A percentile compares a stretch with the other conserved stretches of the same genome.
phyloP scores from a whole-genome alignment of 2,113 vertebrate genomes.

The Entelurus aequoreus region DNA sequence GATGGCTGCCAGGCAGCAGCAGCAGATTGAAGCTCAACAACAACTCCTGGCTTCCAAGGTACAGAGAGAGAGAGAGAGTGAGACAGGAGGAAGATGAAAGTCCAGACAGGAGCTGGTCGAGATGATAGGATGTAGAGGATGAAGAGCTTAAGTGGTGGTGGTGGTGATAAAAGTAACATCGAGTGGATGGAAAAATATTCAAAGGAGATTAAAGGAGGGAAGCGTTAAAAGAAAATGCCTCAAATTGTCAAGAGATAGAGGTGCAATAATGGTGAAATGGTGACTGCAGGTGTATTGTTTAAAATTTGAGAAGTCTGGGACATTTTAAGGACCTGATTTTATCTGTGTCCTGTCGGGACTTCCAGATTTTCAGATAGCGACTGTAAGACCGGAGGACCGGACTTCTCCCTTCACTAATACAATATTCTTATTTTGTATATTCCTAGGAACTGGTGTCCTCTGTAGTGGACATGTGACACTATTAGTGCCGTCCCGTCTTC shows the following conservation, averaged over 20 bases:
- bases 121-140: conserved; percentile 9
- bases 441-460: too few relatives aligned
- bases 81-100: conserved; percentile 25
- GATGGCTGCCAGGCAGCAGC: conserved; percentile 94
- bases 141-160: conserved; percentile 12
- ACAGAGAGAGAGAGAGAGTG: conserved; percentile 11
- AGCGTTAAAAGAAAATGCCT: neutral
- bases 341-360: too few relatives aligned
- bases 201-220: conserved; percentile 25
- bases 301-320: too few relatives aligned
- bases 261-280: too few relatives aligned
- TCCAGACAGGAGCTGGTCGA: neutral
- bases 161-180: conserved; percentile 37
- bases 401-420: too few relatives aligned
- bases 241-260: neutral
- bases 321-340: too few relatives aligned
- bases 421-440: too few relatives aligned
- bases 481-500: too few relatives aligned
- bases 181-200: conserved; percentile 1
- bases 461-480: too few relatives aligned
- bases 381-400: too few relatives aligned
- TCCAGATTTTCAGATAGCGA: too few relatives aligned
- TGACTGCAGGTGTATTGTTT: too few relatives aligned
- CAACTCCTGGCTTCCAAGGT: conserved; percentile 94
- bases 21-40: conserved; percentile 93